Base-by-base conservation (phyloP, 1,140 invertebrate genomes). In the Frieseomelitta varia region DNA sequence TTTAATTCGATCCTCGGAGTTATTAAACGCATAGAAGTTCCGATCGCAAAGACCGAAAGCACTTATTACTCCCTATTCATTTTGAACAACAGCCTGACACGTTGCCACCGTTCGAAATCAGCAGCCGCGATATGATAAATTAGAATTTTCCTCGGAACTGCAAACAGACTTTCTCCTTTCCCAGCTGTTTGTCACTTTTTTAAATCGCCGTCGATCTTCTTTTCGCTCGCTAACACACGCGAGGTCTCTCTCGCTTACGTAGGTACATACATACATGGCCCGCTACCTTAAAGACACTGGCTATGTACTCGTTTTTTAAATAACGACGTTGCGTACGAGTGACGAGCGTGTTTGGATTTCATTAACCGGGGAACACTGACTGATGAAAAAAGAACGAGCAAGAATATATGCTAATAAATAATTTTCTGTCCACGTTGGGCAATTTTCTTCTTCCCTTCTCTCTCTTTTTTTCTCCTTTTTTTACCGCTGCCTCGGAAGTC, bases 341-440 rank as follows among this genome's bases (percentile, higher is more conserved):
- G 55, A 76, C 34, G 55, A 76, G 17, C 17, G 30, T 39, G 74
- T 76, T 76, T 76, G 56, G 34, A 39, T 76, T 61, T 76, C 74
- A 76, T 76, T 76, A 76, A 39, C 14, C 74, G 24, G 4, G 4
- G 27, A 30, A 47, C 19, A 56, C 24, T 10, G 27, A 72, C 53
- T 14, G 8, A 24, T 17, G 4, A 17, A 19, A 51, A 24, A n/a
- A 14, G 24, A 76, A 76, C 19, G n/a, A 76, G n/a, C 6, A 17
- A 12, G 47, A 19, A 61, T 47, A 61, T 53, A 74, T 34, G 51
- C 53, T 21, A 34, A 74, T 74, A 14, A 74, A 74, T 74, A 56
- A 74, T 61, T 76, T 27, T 21, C 30, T 15, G 1, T 19, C 21
- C 61, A 58, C 21, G 34, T 58, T n/a, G 21, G 39, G 39, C 39